phyloP scores from a whole-genome alignment of 2,113 vertebrate species.

The Silurus asotus region DNA sequence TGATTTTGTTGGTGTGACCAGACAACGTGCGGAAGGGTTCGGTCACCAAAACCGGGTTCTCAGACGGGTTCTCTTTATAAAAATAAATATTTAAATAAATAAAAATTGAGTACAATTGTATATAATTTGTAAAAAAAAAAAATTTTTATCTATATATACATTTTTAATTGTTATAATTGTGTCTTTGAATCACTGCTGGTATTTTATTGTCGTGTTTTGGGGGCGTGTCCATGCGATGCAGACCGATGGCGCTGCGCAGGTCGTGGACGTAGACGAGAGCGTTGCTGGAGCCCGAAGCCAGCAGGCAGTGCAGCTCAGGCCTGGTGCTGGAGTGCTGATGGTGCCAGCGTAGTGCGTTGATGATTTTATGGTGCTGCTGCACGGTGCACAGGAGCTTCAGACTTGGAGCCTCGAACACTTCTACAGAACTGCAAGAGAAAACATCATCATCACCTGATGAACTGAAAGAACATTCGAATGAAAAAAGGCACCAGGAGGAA shows the following conservation, averaged over 20 bases:
- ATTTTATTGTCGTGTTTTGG: too few species aligned
- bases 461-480: not conserved
- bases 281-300: constrained; percentile 93
- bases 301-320: constrained; percentile 75
- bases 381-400: constrained; percentile 86
- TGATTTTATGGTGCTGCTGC: constrained; percentile 95
- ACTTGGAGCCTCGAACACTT: constrained; percentile 80
- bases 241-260: constrained; percentile 79
- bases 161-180: too few species aligned
- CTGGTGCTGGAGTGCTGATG: constrained; percentile 73
- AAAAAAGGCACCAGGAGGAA: too few species aligned
- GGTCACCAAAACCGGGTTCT: constrained; percentile 76
- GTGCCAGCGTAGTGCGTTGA: constrained; percentile 89
- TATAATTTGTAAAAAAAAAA: too few species aligned
- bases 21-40: constrained; percentile 86
- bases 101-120: too few species aligned
- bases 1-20: constrained; percentile 93
- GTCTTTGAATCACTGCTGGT: too few species aligned
- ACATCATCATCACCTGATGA: not conserved
- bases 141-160: too few species aligned
- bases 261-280: constrained; percentile 88
- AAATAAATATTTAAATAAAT: not conserved
- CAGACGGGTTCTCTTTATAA: constrained; percentile 75
- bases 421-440: constrained; percentile 78
- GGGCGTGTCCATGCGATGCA: not conserved